phyloP scores from a whole-genome alignment of 1,140 invertebrate genomes.

The Episyrphus balteatus region DNA sequence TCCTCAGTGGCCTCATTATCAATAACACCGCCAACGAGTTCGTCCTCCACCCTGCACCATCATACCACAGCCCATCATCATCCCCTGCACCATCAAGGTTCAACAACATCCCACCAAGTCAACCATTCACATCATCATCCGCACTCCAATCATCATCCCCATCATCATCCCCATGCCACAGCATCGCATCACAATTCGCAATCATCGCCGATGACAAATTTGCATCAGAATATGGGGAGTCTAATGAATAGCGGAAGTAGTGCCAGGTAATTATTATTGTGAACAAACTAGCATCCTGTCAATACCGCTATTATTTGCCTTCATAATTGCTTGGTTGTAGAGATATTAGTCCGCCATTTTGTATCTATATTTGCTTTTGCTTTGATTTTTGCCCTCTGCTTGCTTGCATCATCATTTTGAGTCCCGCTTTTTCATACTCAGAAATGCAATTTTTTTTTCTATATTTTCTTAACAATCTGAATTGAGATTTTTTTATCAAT shows the following conservation, averaged over 20 bases:
- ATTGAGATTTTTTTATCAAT: too few relatives aligned
- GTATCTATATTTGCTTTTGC: too few relatives aligned
- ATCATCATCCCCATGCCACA: slow-evolving; percentile 6
- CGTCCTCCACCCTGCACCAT: slow-evolving; percentile 1
- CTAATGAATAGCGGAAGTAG: slow-evolving; percentile 36
- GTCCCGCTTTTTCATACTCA: too few relatives aligned
- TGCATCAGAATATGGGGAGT: slow-evolving; percentile 35
- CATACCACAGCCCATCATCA: slow-evolving; percentile 10
- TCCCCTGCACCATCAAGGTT: slow-evolving; percentile 5
- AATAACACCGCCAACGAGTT: not conserved
- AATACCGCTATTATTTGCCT: not conserved
- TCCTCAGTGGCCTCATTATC: not conserved
- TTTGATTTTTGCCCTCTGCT: too few relatives aligned
- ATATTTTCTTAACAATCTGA: not conserved
- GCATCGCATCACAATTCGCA: slow-evolving; percentile 31
- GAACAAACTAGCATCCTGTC: not conserved
- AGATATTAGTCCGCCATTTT: too few relatives aligned
- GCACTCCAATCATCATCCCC: slow-evolving; percentile 8
- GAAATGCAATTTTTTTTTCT: not conserved
- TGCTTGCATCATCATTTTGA: too few relatives aligned
- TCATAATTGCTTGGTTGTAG: not conserved
- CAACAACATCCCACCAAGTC: slow-evolving; percentile 8
- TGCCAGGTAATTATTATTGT: slow-evolving; percentile 19
- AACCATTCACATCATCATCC: slow-evolving; percentile 10
- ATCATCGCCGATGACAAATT: slow-evolving; percentile 31